Evolutionary conservation across 2,888 invertebrate genomes (phyloP).

Genomic region (Tortrix viridana): DNA sequence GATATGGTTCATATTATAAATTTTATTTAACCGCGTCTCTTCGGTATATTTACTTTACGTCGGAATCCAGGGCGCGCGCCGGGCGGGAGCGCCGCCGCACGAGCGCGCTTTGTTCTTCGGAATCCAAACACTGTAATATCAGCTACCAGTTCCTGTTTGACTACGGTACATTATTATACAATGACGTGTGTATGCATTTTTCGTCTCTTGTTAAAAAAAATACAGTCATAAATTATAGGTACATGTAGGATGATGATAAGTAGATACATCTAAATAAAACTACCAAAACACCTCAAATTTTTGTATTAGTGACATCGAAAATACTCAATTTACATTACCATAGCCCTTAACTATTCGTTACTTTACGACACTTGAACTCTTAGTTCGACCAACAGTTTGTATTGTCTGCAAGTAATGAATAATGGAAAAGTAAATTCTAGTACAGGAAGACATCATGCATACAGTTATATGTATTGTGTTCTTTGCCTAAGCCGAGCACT

Average conservation of each 20-base stretch:
- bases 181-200: constrained; percentile 2
- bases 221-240: too few relatives aligned
- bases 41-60: constrained; percentile 14
- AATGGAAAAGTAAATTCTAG: constrained; percentile 47
- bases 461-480: constrained; percentile 6
- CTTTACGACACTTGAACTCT: constrained; percentile 3
- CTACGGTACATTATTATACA: constrained; percentile 14
- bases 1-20: constrained; percentile 5
- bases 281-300: too few relatives aligned
- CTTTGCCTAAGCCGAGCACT: constrained; percentile 12
- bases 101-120: constrained; percentile 21
- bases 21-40: not conserved
- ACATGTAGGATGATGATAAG: too few relatives aligned
- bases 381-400: constrained; percentile 21
- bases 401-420: constrained; percentile 41
- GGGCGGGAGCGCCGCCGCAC: too few relatives aligned
- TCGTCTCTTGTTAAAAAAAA: not conserved
- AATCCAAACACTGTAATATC: constrained; percentile 35
- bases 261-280: too few relatives aligned
- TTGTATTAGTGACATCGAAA: too few relatives aligned
- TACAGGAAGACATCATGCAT: constrained; percentile 37
- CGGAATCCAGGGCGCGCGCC: constrained; percentile 33
- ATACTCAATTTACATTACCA: too few relatives aligned
- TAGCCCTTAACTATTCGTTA: constrained; percentile 8
- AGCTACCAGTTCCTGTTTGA: constrained; percentile 29